Conservation (phyloP, 2,888 invertebrate species). For the Congeria kusceri region DNA sequence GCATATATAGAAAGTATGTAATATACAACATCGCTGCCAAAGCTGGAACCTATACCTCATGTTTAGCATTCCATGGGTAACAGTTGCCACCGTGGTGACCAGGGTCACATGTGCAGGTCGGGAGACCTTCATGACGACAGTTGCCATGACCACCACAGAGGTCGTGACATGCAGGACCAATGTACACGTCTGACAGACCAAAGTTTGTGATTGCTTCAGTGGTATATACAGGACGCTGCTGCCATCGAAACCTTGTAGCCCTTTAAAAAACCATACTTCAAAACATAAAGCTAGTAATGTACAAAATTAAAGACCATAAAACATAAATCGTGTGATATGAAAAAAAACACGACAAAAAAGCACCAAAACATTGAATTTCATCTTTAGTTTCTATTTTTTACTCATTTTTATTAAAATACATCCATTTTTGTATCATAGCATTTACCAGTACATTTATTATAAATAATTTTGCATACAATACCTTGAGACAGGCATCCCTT, state of each 20-base stretch:
- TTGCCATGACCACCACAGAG: constrained; percentile 85
- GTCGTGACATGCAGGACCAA: constrained; percentile 83
- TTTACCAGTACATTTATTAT: too few relatives aligned
- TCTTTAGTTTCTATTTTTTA: too few relatives aligned
- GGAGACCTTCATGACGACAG: constrained; percentile 73
- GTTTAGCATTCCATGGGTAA: constrained; percentile 47
- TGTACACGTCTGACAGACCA: constrained; percentile 84
- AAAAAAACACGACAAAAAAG: too few relatives aligned
- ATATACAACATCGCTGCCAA: background rate
- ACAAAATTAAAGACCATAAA: too few relatives aligned
- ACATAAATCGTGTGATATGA: too few relatives aligned
- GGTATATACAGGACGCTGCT: constrained; percentile 71
- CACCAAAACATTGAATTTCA: too few relatives aligned
- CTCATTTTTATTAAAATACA: too few relatives aligned
- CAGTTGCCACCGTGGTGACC: constrained; percentile 78
- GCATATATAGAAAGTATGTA: background rate
- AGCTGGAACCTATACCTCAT: constrained; percentile 70
- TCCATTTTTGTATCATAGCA: too few relatives aligned
- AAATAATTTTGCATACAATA: too few relatives aligned
- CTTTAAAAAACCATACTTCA: constrained; percentile 59
- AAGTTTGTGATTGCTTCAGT: constrained; percentile 71
- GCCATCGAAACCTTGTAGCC: constrained; percentile 84
- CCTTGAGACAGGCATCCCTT: constrained; percentile 78
- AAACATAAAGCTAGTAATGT: too few relatives aligned
- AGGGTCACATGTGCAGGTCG: constrained; percentile 78